These are phyloP conservation scores for Agonopterix subpropinquella DNA, from an alignment of 2,888 invertebrate species.

Conservation along the genomic window DNA sequence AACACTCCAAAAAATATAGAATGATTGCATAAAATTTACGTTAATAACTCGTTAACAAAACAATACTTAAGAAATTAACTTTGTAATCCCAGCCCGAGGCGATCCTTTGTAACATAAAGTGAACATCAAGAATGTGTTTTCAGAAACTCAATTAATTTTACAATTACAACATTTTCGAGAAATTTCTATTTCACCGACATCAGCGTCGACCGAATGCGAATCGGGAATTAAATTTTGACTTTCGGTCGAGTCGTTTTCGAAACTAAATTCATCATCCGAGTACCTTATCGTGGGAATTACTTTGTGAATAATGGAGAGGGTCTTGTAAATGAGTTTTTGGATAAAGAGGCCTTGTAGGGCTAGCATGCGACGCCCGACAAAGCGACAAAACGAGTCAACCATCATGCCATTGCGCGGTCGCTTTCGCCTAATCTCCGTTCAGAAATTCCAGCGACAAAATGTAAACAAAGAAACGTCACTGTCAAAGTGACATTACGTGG, in stretches of 20 bases:
- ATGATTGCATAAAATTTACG: not conserved
- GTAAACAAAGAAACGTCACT: too few species aligned
- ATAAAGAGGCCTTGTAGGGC: not conserved
- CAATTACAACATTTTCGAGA: slow-evolving; percentile 4
- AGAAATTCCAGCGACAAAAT: too few species aligned
- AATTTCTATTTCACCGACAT: slow-evolving; percentile 7
- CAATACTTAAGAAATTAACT: not conserved
- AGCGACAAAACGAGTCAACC: too few species aligned
- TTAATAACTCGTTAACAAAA: not conserved
- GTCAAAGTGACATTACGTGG: too few species aligned
- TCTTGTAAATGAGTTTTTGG: slow-evolving; percentile 6
- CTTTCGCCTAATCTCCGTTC: too few species aligned
- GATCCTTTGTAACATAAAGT: not conserved
- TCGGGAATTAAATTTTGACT: slow-evolving; percentile 3
- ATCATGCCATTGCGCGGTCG: too few species aligned
- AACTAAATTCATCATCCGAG: slow-evolving; percentile 9
- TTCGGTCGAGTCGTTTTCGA: slow-evolving; percentile 5
- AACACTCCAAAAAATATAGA: not conserved
- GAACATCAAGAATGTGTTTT: slow-evolving; percentile 4
- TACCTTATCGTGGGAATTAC: slow-evolving; percentile 8
- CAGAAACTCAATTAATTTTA: slow-evolving; percentile 7
- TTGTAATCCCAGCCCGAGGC: not conserved
- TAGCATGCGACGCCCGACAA: too few species aligned
- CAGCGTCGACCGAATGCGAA: slow-evolving; percentile 4
- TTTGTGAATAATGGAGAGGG: slow-evolving; percentile 11